These are phyloP conservation scores for Colaptes auratus DNA, from an alignment of 2,113 vertebrate genomes.

Conservation along the genomic window DNA sequence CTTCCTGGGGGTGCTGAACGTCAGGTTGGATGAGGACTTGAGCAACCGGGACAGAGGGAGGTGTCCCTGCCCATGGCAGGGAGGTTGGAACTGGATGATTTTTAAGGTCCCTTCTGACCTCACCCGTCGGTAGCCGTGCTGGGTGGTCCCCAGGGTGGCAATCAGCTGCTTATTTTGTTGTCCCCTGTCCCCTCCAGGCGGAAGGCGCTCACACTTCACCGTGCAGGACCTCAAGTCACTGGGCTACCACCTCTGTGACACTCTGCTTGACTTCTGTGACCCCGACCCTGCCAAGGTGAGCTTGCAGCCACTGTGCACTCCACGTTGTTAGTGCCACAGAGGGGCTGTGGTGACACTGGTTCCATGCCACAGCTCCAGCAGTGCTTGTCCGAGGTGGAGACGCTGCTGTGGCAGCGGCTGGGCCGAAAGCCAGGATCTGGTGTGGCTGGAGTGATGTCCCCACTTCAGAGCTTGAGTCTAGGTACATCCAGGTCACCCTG, in stretches of 20 bases:
- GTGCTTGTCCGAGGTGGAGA: constrained; percentile 76
- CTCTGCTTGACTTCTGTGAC: constrained; percentile 91
- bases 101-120: no score
- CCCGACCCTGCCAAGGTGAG: constrained; percentile 87
- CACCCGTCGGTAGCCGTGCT: no score
- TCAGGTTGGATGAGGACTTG: no score
- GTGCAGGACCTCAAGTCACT: constrained; percentile 85
- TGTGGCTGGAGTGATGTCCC: constrained; percentile 72
- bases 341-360: fast-evolving
- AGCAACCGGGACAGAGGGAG: no score
- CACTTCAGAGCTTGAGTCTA: constrained; percentile 88
- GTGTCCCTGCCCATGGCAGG: no score
- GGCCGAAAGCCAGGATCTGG: constrained; percentile 62
- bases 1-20: no score
- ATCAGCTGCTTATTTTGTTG: not conserved
- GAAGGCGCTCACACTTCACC: constrained; percentile 87
- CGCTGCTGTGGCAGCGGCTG: constrained; percentile 69
- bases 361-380: constrained; percentile 53
- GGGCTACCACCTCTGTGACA: constrained; percentile 89
- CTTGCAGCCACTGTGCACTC: not conserved
- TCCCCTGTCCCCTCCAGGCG: constrained; percentile 64
- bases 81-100: no score
- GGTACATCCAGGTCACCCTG: constrained; percentile 45
- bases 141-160: not conserved
- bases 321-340: fast-evolving